Percentiles rank a stretch among this genome's conserved stretches.
phyloP scores from a whole-genome alignment of 2,888 invertebrate genomes.

The Chydorus sphaericus region DNA sequence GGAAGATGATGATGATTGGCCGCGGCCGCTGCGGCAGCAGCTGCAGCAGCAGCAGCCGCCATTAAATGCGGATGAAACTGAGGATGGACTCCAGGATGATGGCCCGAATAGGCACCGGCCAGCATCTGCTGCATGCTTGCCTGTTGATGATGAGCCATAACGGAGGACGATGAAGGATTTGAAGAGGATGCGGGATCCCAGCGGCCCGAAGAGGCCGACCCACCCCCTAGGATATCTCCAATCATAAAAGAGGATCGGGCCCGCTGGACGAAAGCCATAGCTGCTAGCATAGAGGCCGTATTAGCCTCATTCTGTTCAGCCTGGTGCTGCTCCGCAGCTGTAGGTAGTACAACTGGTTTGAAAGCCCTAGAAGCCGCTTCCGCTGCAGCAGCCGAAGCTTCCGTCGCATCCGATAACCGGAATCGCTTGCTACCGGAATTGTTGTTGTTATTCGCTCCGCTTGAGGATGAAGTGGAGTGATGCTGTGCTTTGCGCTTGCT shows the following conservation, averaged over 20 bases:
- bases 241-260: slow-evolving; percentile 19
- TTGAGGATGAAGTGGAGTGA: neutral
- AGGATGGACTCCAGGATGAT: neutral
- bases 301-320: neutral
- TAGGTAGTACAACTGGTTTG: neutral
- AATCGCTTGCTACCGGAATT: neutral
- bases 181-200: neutral
- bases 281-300: slow-evolving; percentile 14
- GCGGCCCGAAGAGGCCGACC: slow-evolving; percentile 1
- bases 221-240: slow-evolving; percentile 17
- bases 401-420: neutral
- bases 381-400: neutral
- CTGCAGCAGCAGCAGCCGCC: neutral
- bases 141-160: neutral
- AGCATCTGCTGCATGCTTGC: neutral
- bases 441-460: neutral
- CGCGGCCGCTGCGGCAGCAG: neutral
- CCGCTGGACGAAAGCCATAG: slow-evolving; percentile 15
- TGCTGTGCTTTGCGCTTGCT: slow-evolving; percentile 1
- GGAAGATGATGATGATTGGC: slow-evolving; percentile 1
- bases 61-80: neutral
- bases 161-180: no score
- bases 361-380: neutral
- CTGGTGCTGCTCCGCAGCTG: neutral
- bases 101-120: neutral